phyloP scores from a whole-genome alignment of 2,113 vertebrate species.

The Butorides virescens region DNA sequence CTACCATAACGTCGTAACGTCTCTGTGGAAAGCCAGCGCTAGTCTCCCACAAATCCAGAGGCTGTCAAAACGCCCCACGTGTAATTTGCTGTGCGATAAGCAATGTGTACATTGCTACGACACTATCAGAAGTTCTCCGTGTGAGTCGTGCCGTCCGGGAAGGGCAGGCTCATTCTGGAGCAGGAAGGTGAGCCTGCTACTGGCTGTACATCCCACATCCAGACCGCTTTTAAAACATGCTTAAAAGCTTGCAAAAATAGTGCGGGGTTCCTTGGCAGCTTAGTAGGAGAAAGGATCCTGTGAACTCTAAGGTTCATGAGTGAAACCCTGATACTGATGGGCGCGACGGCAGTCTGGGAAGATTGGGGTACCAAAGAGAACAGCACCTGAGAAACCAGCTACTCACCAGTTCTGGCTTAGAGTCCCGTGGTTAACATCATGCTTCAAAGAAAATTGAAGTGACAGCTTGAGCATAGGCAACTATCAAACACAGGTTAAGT shows the following conservation, averaged over 20 bases:
- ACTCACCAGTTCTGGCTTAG: background rate
- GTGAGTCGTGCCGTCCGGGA: background rate
- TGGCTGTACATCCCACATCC: background rate
- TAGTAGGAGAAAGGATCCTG: background rate
- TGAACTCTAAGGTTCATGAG: background rate
- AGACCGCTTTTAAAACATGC: background rate
- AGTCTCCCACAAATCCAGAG: background rate
- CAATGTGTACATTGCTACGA: background rate
- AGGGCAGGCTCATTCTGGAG: background rate
- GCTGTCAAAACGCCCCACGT: background rate
- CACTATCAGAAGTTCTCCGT: background rate
- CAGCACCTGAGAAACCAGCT: background rate
- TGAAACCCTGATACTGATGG: background rate
- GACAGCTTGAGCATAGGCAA: background rate
- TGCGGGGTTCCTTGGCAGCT: background rate
- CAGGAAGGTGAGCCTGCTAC: background rate
- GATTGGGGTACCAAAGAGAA: background rate
- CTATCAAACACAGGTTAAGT: background rate
- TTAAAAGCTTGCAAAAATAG: background rate
- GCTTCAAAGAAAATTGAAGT: background rate
- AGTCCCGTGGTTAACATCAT: background rate
- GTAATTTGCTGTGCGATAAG: background rate
- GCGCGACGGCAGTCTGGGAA: background rate
- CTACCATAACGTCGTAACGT: accelerated
- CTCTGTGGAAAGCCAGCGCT: background rate